phyloP scores from a whole-genome alignment of 2,888 invertebrate genomes.

The Ecliptopera silaceata region DNA sequence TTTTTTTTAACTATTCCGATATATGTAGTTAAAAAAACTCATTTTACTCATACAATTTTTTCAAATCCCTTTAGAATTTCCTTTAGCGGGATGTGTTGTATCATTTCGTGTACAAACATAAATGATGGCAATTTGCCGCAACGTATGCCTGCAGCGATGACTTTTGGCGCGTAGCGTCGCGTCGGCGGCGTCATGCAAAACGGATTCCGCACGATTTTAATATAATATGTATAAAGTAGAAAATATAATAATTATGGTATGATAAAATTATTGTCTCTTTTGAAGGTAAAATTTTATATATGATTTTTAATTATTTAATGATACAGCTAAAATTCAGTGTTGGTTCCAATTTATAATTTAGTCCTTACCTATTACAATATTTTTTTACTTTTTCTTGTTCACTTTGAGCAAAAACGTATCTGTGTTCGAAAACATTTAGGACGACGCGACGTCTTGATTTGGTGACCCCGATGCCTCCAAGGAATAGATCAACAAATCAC shows the following conservation, averaged over 20 bases:
- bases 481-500: conserved; percentile 25
- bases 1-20: no score
- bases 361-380: neutral
- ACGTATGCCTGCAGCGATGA: conserved; percentile 19
- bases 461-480: neutral
- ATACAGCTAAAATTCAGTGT: no score
- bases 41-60: conserved; percentile 10
- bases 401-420: neutral
- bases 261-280: no score
- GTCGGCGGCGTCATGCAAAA: conserved; percentile 20
- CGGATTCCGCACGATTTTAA: conserved; percentile 5
- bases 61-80: conserved; percentile 5
- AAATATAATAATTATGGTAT: no score
- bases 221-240: no score
- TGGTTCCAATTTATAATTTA: no score
- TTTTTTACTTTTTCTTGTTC: no score
- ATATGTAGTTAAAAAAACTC: no score
- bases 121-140: conserved; percentile 39
- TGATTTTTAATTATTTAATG: no score
- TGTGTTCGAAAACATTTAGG: neutral
- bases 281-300: no score
- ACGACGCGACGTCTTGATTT: neutral
- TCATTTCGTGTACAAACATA: conserved; percentile 38
- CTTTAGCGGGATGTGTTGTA: conserved; percentile 20
- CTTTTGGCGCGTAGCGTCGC: conserved; percentile 17